Evolutionary conservation across 2,888 invertebrate species (phyloP).

Genomic region (Stenodema calcarata): DNA sequence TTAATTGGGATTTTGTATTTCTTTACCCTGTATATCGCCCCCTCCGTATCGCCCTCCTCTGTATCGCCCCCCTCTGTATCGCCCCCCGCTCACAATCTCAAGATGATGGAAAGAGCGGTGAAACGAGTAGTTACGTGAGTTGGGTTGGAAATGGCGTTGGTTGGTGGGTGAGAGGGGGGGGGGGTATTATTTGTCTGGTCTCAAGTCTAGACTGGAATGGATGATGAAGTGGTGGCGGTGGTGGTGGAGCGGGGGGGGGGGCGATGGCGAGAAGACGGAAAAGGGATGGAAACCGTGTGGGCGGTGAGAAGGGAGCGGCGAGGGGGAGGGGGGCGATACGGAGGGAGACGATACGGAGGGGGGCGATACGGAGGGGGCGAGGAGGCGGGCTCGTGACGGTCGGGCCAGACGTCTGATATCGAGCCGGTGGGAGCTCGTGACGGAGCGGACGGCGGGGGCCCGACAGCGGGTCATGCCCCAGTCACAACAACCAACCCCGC

Average conservation of each 20-base stretch:
- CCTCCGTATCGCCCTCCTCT: neutral
- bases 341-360: neutral
- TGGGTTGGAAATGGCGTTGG: too few relatives aligned
- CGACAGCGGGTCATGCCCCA: constrained; percentile 15
- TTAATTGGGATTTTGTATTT: too few relatives aligned
- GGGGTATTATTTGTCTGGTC: neutral
- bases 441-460: constrained; percentile 1
- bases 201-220: neutral
- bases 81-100: neutral
- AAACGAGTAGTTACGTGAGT: neutral
- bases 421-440: constrained; percentile 11
- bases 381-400: neutral
- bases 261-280: neutral
- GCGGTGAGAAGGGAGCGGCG: neutral
- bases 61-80: neutral
- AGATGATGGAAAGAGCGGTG: neutral
- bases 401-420: constrained; percentile 14
- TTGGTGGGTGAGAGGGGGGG: neutral
- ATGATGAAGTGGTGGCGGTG: neutral
- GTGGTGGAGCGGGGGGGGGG: neutral
- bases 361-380: neutral
- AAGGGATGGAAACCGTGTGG: neutral
- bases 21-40: too few relatives aligned
- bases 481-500: constrained; percentile 14
- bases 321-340: neutral